Evolutionary conservation across 2,888 invertebrate species (phyloP).

Genomic region (Plagodis dolabraria): DNA sequence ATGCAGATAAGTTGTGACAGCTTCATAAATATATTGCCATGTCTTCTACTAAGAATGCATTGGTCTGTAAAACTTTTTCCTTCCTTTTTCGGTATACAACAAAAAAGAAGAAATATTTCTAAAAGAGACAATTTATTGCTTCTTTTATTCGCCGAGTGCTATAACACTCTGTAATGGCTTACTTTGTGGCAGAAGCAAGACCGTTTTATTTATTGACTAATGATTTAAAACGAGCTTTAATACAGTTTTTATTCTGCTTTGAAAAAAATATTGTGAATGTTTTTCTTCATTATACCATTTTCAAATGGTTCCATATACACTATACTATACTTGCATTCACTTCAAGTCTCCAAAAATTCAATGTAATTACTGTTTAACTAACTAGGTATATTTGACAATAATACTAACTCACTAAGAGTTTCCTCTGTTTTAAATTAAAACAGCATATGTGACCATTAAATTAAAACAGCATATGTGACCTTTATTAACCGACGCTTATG

Average conservation of each 20-base stretch:
- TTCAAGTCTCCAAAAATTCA: no score
- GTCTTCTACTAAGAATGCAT: slow-evolving; percentile 29
- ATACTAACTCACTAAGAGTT: no score
- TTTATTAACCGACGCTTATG: no score
- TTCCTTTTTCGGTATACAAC: slow-evolving; percentile 33
- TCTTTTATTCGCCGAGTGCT: slow-evolving; percentile 35
- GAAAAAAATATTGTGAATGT: slow-evolving; percentile 12
- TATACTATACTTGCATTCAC: no score
- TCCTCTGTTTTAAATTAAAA: no score
- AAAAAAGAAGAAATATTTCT: slow-evolving; percentile 38
- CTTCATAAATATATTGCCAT: slow-evolving; percentile 3
- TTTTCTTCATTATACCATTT: neutral
- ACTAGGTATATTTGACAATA: no score
- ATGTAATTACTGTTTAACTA: no score
- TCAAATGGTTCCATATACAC: no score
- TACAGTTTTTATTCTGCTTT: slow-evolving; percentile 21
- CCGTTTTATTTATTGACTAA: slow-evolving; percentile 48
- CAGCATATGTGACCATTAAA: no score
- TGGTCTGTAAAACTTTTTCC: slow-evolving; percentile 38
- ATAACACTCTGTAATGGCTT: slow-evolving; percentile 39
- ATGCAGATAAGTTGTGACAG: neutral
- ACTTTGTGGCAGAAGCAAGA: slow-evolving; percentile 40
- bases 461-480: no score
- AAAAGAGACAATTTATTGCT: slow-evolving; percentile 43
- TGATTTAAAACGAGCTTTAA: slow-evolving; percentile 37